Evolutionary conservation across 2,797 vertebrate species (phyloP).

Genomic region (Paratrypauchen microcephalus): DNA sequence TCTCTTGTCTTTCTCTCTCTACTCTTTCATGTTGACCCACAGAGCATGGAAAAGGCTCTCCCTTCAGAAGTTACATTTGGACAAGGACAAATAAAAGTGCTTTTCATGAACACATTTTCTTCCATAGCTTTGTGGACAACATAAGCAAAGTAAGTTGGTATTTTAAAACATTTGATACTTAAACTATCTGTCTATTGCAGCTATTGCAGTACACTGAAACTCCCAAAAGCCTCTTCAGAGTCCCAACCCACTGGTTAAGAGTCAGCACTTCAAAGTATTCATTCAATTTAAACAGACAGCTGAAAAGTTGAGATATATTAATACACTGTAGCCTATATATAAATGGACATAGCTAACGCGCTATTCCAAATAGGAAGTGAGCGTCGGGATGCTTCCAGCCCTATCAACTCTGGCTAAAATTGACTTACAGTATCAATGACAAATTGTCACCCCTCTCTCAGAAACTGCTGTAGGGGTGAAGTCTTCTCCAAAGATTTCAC

Average conservation of each 20-base stretch:
- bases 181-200: neutral
- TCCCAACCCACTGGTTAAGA: neutral
- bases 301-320: neutral
- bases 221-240: neutral
- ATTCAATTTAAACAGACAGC: neutral
- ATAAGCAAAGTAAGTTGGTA: neutral
- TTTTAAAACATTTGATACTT: neutral
- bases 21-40: conserved; percentile 18
- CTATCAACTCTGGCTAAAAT: too few relatives aligned
- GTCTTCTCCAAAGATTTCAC: too few relatives aligned
- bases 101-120: neutral
- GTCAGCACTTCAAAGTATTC: neutral
- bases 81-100: conserved; percentile 49
- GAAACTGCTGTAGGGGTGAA: too few relatives aligned
- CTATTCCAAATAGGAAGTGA: too few relatives aligned
- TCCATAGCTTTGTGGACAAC: neutral
- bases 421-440: too few relatives aligned
- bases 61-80: conserved; percentile 44
- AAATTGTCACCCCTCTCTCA: too few relatives aligned
- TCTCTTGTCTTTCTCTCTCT: conserved; percentile 9
- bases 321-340: too few relatives aligned
- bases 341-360: too few relatives aligned
- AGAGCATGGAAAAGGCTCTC: conserved; percentile 25
- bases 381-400: too few relatives aligned
- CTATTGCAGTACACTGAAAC: neutral